A percentile compares a stretch with the other conserved stretches of the same genome.
These are phyloP conservation scores for Cyprinodon variegatus DNA, from an alignment of 2,113 vertebrate species.

Conservation along the genomic window DNA sequence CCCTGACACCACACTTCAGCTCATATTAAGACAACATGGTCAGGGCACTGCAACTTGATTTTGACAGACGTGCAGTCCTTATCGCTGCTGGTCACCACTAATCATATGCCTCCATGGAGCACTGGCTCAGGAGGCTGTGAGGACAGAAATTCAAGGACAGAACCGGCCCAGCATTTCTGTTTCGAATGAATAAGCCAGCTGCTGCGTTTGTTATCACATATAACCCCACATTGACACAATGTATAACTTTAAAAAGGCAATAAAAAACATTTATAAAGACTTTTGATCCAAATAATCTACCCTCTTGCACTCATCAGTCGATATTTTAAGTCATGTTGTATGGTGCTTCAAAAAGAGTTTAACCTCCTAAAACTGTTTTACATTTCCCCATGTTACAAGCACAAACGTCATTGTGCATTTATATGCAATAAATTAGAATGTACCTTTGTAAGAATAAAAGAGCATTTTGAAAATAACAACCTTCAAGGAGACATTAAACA, in stretches of 20 bases:
- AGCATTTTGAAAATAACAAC: neutral
- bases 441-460: neutral
- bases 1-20: constrained; percentile 71
- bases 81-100: constrained; percentile 63
- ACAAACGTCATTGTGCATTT: neutral
- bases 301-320: neutral
- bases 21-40: constrained; percentile 65
- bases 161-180: constrained; percentile 42
- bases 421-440: neutral
- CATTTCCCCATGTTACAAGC: neutral
- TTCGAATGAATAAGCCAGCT: constrained; percentile 32
- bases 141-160: constrained; percentile 65
- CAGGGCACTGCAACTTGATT: constrained; percentile 62
- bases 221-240: constrained; percentile 6
- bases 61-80: constrained; percentile 75
- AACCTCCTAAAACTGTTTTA: neutral
- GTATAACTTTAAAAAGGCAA: constrained; percentile 15
- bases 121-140: constrained; percentile 54
- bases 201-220: constrained; percentile 8
- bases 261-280: constrained; percentile 30
- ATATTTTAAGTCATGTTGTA: constrained; percentile 11
- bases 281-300: constrained; percentile 18
- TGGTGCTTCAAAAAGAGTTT: neutral
- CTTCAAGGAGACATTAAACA: neutral
- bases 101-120: constrained; percentile 49